phyloP scores from a whole-genome alignment of 2,113 vertebrate genomes.

The Ellobius talpinus region DNA sequence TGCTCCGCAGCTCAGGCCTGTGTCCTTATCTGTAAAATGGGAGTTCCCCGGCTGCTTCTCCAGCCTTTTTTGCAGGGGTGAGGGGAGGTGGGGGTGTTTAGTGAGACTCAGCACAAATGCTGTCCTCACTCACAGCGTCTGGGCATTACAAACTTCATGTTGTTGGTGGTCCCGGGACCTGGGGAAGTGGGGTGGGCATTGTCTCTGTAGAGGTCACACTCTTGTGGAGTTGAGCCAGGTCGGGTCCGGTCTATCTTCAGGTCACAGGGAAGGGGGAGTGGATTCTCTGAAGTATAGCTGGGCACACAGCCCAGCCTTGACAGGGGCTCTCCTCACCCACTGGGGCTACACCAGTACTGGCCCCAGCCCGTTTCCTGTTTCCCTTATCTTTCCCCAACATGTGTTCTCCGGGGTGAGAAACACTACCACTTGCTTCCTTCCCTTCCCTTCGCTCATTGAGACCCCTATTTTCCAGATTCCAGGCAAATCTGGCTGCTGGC shows the following conservation, averaged over 20 bases:
- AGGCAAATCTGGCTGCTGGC: constrained; percentile 59
- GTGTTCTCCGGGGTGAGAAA: constrained; percentile 61
- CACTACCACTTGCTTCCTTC: constrained; percentile 53
- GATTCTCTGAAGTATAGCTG: constrained; percentile 44
- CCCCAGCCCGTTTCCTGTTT: constrained; percentile 66
- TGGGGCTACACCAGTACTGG: background rate
- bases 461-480: constrained; percentile 61
- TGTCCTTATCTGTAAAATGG: background rate
- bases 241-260: background rate
- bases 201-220: background rate
- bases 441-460: constrained; percentile 55
- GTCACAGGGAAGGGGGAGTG: background rate
- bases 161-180: background rate
- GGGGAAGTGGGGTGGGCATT: background rate
- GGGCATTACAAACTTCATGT: background rate
- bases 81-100: background rate
- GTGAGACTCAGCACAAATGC: background rate
- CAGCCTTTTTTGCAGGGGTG: background rate
- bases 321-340: background rate
- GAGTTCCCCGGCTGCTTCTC: background rate
- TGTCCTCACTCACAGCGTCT: background rate
- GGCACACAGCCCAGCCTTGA: constrained; percentile 63
- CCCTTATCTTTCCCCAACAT: constrained; percentile 73
- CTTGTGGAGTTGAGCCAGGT: background rate
- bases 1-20: constrained; percentile 11